Evolutionary conservation across 1,140 invertebrate species (phyloP).

Genomic region (Calephelis nemesis): DNA sequence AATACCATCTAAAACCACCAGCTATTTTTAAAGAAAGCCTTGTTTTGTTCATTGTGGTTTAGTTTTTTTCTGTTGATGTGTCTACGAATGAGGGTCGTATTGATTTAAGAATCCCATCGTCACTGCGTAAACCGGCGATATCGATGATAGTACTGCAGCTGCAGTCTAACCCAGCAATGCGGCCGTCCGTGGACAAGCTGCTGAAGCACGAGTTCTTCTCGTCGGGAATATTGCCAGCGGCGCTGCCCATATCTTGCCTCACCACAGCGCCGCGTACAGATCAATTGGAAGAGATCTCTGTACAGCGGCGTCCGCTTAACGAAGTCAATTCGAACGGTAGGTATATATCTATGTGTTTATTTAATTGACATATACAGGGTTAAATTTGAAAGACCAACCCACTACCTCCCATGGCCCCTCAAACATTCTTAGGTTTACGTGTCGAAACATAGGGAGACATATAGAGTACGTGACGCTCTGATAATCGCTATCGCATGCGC

Average conservation of each 20-base stretch:
- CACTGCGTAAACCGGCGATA: slow-evolving; percentile 85
- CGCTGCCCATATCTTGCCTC: slow-evolving; percentile 92
- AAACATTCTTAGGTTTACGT: too few relatives aligned
- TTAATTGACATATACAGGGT: neutral
- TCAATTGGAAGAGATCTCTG: slow-evolving; percentile 80
- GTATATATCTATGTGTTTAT: slow-evolving; percentile 15
- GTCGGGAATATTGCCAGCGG: slow-evolving; percentile 88
- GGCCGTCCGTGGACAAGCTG: slow-evolving; percentile 89
- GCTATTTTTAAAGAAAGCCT: too few relatives aligned
- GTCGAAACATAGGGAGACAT: too few relatives aligned
- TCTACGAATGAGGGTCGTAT: neutral
- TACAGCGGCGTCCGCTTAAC: slow-evolving; percentile 83
- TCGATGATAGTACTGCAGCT: slow-evolving; percentile 92
- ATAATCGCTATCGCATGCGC: too few relatives aligned
- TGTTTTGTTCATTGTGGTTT: neutral
- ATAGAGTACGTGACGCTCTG: too few relatives aligned
- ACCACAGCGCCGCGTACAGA: slow-evolving; percentile 94
- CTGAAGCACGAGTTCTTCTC: slow-evolving; percentile 86
- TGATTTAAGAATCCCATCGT: slow-evolving; percentile 83
- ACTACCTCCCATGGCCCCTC: too few relatives aligned
- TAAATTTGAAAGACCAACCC: too few relatives aligned
- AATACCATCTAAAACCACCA: too few relatives aligned
- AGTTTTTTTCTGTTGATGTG: neutral
- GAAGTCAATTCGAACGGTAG: slow-evolving; percentile 81
- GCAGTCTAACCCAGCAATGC: slow-evolving; percentile 88